phyloP scores from a whole-genome alignment of 2,113 vertebrate species.

The Shinisaurus crocodilurus region DNA sequence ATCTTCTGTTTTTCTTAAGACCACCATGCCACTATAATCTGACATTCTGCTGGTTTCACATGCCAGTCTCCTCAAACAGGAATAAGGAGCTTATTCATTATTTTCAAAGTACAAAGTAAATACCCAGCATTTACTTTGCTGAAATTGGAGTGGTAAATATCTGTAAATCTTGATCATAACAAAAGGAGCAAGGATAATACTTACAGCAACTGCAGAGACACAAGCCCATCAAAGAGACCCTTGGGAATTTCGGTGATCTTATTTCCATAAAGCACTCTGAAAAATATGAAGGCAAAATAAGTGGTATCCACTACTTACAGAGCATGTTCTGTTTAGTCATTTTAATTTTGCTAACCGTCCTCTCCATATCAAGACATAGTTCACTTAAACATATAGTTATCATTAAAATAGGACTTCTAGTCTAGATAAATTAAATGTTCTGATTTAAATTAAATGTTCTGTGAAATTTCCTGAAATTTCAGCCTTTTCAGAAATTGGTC shows the following conservation, averaged over 20 bases:
- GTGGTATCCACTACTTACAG: conserved; percentile 62
- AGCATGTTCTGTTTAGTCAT: conserved; percentile 43
- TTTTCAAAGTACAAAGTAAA: neutral
- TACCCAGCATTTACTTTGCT: conserved; percentile 13
- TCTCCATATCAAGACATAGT: conserved; percentile 48
- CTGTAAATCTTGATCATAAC: conserved; percentile 45
- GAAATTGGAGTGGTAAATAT: conserved; percentile 13
- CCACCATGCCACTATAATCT: neutral
- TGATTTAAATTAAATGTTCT: conserved; percentile 69
- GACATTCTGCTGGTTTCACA: neutral
- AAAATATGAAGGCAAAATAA: conserved; percentile 70
- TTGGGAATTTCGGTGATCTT: conserved; percentile 98
- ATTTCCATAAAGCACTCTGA: conserved; percentile 97
- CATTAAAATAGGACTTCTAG: conserved; percentile 56
- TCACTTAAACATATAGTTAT: conserved; percentile 60
- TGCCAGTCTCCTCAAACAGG: conserved; percentile 13
- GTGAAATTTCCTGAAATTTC: conserved; percentile 56
- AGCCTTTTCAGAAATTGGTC: conserved; percentile 62
- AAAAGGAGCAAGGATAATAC: conserved; percentile 75
- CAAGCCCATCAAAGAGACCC: conserved; percentile 95
- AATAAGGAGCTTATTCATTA: conserved; percentile 34
- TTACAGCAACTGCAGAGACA: conserved; percentile 97
- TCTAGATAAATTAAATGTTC: conserved; percentile 70
- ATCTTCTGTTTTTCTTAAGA: neutral
- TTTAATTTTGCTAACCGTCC: conserved; percentile 53